Conservation (phyloP, 2,113 vertebrate genomes). For the Hyla sarda region DNA sequence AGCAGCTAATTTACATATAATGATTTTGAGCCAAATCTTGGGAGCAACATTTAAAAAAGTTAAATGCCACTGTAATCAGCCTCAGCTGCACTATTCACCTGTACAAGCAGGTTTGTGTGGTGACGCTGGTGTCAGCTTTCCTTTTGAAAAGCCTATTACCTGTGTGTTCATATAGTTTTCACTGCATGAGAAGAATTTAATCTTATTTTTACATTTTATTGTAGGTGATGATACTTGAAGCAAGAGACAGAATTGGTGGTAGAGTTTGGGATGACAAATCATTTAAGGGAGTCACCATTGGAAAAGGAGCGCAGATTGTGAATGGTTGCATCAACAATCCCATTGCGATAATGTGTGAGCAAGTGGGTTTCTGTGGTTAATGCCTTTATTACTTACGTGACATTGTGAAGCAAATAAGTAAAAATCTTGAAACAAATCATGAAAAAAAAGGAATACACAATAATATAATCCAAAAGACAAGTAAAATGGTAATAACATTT, state of each 20-base stretch:
- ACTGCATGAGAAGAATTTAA: too few species aligned
- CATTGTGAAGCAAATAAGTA: neutral
- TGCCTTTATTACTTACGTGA: constrained; percentile 25
- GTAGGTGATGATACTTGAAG: constrained; percentile 91
- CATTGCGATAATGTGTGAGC: constrained; percentile 96
- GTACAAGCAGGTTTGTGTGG: too few species aligned
- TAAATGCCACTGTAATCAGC: too few species aligned
- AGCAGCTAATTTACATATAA: too few species aligned
- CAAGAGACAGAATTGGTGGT: constrained; percentile 91
- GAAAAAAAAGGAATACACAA: neutral
- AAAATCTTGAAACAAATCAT: neutral
- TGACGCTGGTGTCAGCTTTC: too few species aligned
- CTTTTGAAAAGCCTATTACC: too few species aligned
- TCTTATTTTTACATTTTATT: neutral
- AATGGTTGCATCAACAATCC: constrained; percentile 98
- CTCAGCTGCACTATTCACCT: too few species aligned
- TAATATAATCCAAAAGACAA: too few species aligned
- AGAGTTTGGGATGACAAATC: constrained; percentile 92
- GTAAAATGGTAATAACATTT: too few species aligned
- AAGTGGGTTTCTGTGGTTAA: constrained; percentile 79
- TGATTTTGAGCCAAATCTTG: too few species aligned
- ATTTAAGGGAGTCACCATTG: constrained; percentile 85
- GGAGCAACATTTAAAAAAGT: too few species aligned
- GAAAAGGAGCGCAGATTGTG: constrained; percentile 93
- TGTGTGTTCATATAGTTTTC: too few species aligned